These are phyloP conservation scores for Mechanitis messenoides DNA, from an alignment of 2,888 invertebrate species.

Conservation along the genomic window DNA sequence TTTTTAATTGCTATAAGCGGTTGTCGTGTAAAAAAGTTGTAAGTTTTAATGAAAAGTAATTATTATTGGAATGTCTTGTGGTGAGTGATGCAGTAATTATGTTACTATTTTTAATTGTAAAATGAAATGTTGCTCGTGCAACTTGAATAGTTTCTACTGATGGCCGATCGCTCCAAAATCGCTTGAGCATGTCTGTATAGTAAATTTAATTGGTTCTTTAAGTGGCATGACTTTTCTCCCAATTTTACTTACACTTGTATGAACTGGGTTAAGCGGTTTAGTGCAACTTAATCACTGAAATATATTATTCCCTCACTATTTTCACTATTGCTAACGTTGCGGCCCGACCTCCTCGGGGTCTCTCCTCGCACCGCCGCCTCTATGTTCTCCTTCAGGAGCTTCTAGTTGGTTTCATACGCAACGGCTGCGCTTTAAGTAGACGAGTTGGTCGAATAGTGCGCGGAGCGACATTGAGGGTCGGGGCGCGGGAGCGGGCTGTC, in stretches of 20 bases:
- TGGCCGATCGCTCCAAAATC: constrained; percentile 67
- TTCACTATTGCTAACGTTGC: constrained; percentile 63
- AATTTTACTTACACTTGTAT: constrained; percentile 63
- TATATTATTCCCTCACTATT: constrained; percentile 55
- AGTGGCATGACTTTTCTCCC: constrained; percentile 65
- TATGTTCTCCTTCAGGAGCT: constrained; percentile 38
- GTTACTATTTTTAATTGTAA: not conserved
- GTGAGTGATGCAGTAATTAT: not conserved
- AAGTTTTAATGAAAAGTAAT: no score
- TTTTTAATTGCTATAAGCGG: no score
- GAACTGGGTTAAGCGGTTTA: constrained; percentile 62
- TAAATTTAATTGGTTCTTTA: constrained; percentile 50
- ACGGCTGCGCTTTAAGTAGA: constrained; percentile 31
- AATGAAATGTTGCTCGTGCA: constrained; percentile 47
- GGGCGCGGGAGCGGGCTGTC: constrained; percentile 41
- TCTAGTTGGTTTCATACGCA: constrained; percentile 32
- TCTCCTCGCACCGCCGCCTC: constrained; percentile 53
- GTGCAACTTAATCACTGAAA: constrained; percentile 62
- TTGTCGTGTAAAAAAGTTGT: no score
- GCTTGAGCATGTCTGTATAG: constrained; percentile 71
- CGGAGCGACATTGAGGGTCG: constrained; percentile 49
- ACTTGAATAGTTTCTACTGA: constrained; percentile 57
- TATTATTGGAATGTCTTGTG: no score
- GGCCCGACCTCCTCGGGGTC: constrained; percentile 57
- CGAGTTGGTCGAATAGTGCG: constrained; percentile 36